Conservation (phyloP, 2,113 vertebrate species). For the Serinus canaria region DNA sequence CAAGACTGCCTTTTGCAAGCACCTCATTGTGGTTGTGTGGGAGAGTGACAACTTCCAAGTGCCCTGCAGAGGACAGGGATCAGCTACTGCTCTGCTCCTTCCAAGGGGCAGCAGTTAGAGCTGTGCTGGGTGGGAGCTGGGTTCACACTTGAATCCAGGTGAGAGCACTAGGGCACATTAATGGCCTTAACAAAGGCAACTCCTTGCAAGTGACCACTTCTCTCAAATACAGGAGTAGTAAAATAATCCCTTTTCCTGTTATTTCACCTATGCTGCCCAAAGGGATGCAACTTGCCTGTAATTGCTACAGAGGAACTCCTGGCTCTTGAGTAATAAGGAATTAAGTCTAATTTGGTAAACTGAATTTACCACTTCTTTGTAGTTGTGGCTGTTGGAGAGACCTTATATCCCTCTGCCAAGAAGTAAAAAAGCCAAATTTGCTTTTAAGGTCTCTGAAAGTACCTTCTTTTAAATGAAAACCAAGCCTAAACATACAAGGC, state of each 20-base stretch:
- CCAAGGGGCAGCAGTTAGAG: not conserved
- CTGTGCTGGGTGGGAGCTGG: not conserved
- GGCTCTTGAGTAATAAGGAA: conserved; percentile 21
- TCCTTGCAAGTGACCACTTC: not conserved
- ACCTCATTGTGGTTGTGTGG: not conserved
- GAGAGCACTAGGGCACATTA: not conserved
- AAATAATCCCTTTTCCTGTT: conserved; percentile 24
- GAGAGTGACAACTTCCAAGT: not conserved
- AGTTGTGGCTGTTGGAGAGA: not conserved
- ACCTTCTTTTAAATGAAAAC: not conserved
- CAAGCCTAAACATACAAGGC: not conserved
- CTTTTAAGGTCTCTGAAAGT: conserved; percentile 29
- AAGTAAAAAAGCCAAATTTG: not conserved
- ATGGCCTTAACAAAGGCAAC: not conserved
- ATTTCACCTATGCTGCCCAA: not conserved
- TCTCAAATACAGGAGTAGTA: not conserved
- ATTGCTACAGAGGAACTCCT: not conserved
- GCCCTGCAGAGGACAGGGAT: not conserved
- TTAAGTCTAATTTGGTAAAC: conserved; percentile 41
- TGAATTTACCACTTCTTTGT: conserved; percentile 44
- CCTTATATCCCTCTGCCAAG: not conserved
- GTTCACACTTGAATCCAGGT: not conserved
- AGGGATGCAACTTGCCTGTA: conserved; percentile 30
- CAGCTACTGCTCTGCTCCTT: not conserved
- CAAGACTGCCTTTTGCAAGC: not conserved